Percentiles rank a stretch among this genome's conserved stretches.
These are phyloP conservation scores for Neodontobutis hainanensis DNA, from an alignment of 2,113 vertebrate genomes.

Conservation along the genomic window DNA sequence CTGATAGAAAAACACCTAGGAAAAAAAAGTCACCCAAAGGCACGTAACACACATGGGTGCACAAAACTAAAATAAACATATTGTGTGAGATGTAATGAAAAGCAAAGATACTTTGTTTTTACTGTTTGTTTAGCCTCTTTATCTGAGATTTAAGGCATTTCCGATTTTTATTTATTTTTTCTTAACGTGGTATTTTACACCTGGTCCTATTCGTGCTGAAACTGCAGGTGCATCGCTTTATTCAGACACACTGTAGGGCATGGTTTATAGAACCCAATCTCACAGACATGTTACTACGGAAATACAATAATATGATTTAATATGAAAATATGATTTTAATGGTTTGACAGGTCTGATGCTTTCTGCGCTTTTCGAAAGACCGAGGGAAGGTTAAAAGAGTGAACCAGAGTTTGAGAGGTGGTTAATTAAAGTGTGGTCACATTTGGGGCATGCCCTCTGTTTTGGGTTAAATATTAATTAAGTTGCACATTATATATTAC, in stretches of 20 bases:
- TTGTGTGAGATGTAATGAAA: conserved; percentile 25
- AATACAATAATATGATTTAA: not conserved
- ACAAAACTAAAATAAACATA: conserved; percentile 54
- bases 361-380: conserved; percentile 2
- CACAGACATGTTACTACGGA: not conserved
- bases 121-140: not conserved
- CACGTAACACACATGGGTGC: conserved; percentile 20
- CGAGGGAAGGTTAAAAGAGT: not conserved
- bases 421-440: not conserved
- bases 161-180: no score
- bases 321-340: not conserved
- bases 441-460: not conserved
- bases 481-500: not conserved
- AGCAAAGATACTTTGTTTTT: conserved; percentile 35
- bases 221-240: no score
- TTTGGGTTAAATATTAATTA: conserved; percentile 1
- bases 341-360: not conserved
- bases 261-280: not conserved
- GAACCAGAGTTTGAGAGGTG: not conserved
- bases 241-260: no score
- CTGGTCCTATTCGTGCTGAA: no score
- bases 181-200: no score
- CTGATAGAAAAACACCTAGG: conserved; percentile 62
- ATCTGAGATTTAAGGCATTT: not conserved
- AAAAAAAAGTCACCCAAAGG: conserved; percentile 38